Conservation (phyloP, 2,888 invertebrate genomes). For the Pristionchus arcanus region DNA sequence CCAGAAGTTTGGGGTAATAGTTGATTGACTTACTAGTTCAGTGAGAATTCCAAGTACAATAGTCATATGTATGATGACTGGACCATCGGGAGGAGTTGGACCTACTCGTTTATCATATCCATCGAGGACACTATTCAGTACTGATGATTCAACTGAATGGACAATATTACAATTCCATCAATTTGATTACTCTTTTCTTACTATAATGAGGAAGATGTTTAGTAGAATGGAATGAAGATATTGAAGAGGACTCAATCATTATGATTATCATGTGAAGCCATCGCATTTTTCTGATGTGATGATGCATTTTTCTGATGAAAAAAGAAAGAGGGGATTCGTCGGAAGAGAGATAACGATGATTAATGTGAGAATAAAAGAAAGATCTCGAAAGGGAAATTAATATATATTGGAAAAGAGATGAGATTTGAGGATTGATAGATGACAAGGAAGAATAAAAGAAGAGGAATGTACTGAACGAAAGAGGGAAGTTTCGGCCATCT, state of each 20-base stretch:
- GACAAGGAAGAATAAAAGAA: neutral
- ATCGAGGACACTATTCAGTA: slow-evolving; percentile 66
- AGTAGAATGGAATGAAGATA: neutral
- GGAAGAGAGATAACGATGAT: no score
- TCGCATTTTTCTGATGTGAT: neutral
- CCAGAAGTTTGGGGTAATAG: no score
- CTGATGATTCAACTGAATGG: slow-evolving; percentile 22
- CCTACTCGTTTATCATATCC: slow-evolving; percentile 73
- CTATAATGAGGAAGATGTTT: neutral
- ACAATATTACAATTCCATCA: neutral
- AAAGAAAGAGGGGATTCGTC: no score
- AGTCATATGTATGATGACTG: slow-evolving; percentile 75
- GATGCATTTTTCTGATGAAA: no score
- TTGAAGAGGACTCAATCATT: neutral
- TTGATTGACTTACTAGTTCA: slow-evolving; percentile 68
- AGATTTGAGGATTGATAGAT: neutral
- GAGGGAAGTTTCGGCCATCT: neutral
- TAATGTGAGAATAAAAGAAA: no score
- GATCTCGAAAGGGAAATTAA: no score
- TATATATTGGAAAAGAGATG: no score
- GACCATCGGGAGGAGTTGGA: slow-evolving; percentile 69
- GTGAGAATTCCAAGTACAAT: slow-evolving; percentile 78
- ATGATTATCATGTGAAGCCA: neutral
- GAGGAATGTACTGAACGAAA: neutral
- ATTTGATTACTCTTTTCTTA: neutral